Percentiles rank a stretch among this genome's conserved stretches.
phyloP scores from a whole-genome alignment of 2,888 invertebrate species.

The Metallyticus violacea region DNA sequence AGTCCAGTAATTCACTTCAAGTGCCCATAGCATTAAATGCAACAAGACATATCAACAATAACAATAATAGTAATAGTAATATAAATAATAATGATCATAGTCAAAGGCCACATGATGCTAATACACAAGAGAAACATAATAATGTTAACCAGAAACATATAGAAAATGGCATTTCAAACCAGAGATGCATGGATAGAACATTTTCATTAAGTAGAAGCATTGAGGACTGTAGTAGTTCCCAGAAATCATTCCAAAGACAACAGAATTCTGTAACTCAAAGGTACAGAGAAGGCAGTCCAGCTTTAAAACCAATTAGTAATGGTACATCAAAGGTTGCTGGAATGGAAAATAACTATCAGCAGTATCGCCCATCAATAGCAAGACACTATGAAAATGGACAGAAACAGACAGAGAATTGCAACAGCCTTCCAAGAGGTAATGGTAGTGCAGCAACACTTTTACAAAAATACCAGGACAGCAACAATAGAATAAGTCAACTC shows the following conservation, averaged over 20 bases:
- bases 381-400: slow-evolving; percentile 19
- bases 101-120: background rate
- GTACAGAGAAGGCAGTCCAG: background rate
- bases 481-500: background rate
- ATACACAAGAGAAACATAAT: background rate
- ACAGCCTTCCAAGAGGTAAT: background rate
- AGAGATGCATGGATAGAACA: slow-evolving; percentile 15
- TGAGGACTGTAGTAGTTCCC: background rate
- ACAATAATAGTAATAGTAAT: background rate
- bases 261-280: slow-evolving; percentile 2
- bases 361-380: background rate
- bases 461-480: background rate
- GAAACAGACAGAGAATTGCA: background rate
- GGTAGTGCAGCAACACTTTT: background rate
- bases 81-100: background rate
- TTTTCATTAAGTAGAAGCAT: background rate
- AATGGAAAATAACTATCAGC: background rate
- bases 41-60: background rate
- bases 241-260: slow-evolving; percentile 18
- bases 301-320: background rate
- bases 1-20: background rate
- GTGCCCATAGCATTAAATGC: background rate
- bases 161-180: slow-evolving; percentile 18
- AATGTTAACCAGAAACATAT: background rate
- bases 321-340: background rate